phyloP scores from a whole-genome alignment of 2,113 vertebrate genomes.

The Echinops telfairi region DNA sequence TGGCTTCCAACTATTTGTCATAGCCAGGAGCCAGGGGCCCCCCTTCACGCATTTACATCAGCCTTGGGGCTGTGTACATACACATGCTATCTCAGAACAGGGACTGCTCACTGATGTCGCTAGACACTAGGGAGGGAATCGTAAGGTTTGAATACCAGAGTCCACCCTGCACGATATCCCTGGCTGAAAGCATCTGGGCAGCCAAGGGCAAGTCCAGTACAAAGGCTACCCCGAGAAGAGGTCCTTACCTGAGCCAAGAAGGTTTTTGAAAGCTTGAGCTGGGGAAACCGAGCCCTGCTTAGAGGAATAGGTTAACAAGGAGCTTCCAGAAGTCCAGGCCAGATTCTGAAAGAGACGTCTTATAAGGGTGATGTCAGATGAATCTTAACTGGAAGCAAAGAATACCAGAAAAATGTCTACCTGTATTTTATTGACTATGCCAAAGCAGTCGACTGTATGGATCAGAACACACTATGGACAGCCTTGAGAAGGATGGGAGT shows the following conservation, averaged over 20 bases:
- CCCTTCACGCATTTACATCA: no score
- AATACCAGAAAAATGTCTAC: no score
- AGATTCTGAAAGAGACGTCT: no score
- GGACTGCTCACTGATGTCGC: neutral
- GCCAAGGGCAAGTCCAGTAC: neutral
- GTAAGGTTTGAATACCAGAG: neutral
- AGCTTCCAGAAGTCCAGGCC: no score
- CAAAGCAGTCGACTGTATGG: no score
- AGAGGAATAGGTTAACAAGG: no score
- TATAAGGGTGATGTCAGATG: no score
- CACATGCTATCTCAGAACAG: neutral
- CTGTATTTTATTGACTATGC: no score
- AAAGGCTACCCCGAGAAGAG: neutral
- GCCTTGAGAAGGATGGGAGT: no score
- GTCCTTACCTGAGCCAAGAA: neutral
- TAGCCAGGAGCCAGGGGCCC: fast-evolving
- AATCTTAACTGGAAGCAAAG: no score
- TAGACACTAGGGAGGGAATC: neutral
- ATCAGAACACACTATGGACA: no score
- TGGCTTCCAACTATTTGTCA: neutral
- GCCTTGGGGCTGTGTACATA: neutral
- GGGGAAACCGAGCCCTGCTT: neutral
- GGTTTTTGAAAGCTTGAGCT: neutral
- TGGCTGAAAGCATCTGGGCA: neutral
- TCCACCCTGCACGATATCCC: neutral